These are phyloP conservation scores for Rhyacophila brunnea DNA, from an alignment of 1,140 invertebrate species.

Conservation along the genomic window DNA sequence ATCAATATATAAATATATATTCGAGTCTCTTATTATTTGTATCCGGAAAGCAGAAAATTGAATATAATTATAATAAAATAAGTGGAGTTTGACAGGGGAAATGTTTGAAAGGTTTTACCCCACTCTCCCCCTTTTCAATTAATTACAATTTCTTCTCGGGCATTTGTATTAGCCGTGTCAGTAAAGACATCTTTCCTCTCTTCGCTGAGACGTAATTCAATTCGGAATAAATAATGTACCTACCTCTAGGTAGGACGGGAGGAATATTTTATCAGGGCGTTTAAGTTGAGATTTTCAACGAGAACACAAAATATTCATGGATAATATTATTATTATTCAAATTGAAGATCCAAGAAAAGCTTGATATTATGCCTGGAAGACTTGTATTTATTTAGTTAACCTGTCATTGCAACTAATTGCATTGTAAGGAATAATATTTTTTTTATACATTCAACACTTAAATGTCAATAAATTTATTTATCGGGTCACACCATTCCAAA, in stretches of 20 bases:
- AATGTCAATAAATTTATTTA: too few species aligned
- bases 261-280: slow-evolving; percentile 20
- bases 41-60: neutral
- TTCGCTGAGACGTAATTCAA: slow-evolving; percentile 27
- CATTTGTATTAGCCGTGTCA: slow-evolving; percentile 35
- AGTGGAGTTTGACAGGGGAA: slow-evolving; percentile 10
- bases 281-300: too few species aligned
- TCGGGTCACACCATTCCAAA: too few species aligned
- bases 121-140: slow-evolving; percentile 32
- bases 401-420: too few species aligned
- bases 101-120: slow-evolving; percentile 1
- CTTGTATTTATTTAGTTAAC: too few species aligned
- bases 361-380: too few species aligned
- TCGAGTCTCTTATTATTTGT: too few species aligned
- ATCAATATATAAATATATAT: too few species aligned
- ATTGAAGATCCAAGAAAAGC: too few species aligned
- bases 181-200: slow-evolving; percentile 27
- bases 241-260: slow-evolving; percentile 10
- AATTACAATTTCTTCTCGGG: slow-evolving; percentile 34
- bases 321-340: too few species aligned
- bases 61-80: slow-evolving; percentile 3
- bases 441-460: too few species aligned
- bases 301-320: neutral
- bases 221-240: slow-evolving; percentile 16
- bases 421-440: too few species aligned